Percentiles rank a stretch among this genome's conserved stretches.
phyloP scores from a whole-genome alignment of 2,797 vertebrate genomes.

The Chelonia mydas region DNA sequence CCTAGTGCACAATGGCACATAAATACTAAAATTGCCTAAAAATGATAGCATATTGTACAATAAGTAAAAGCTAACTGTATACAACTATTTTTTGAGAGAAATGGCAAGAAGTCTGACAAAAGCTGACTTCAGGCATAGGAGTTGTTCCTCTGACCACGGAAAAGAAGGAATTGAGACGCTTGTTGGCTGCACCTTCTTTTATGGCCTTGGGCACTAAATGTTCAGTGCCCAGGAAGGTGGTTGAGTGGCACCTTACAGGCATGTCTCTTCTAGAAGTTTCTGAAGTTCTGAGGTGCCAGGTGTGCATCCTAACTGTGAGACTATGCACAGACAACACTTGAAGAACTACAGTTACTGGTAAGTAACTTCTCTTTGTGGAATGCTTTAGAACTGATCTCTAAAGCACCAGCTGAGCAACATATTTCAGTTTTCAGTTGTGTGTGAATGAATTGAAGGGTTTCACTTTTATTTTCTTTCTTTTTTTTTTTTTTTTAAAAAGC shows the following conservation, averaged over 20 bases:
- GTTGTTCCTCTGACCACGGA: fast-evolving
- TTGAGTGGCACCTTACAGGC: constrained; percentile 36
- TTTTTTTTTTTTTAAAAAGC: too few relatives aligned
- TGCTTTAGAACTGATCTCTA: not conserved
- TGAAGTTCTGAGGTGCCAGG: constrained; percentile 36
- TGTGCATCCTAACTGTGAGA: not conserved
- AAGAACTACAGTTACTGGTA: constrained; percentile 42
- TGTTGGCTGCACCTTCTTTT: not conserved
- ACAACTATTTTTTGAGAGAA: not conserved
- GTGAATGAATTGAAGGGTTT: not conserved
- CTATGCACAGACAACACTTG: constrained; percentile 30
- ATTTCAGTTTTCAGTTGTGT: fast-evolving
- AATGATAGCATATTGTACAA: fast-evolving
- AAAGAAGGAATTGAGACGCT: not conserved
- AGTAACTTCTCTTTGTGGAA: constrained; percentile 45
- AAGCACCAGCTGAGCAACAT: not conserved
- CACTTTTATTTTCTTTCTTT: fast-evolving
- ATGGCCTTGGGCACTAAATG: not conserved
- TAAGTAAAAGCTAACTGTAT: not conserved
- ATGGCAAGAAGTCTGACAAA: not conserved
- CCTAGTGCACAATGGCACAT: not conserved
- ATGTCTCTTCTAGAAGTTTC: not conserved
- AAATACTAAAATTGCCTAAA: not conserved
- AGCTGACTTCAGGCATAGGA: not conserved
- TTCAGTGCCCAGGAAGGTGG: constrained; percentile 65